Evolutionary conservation across 2,113 vertebrate species (phyloP).

Genomic region (Oxygymnocypris stewartii): DNA sequence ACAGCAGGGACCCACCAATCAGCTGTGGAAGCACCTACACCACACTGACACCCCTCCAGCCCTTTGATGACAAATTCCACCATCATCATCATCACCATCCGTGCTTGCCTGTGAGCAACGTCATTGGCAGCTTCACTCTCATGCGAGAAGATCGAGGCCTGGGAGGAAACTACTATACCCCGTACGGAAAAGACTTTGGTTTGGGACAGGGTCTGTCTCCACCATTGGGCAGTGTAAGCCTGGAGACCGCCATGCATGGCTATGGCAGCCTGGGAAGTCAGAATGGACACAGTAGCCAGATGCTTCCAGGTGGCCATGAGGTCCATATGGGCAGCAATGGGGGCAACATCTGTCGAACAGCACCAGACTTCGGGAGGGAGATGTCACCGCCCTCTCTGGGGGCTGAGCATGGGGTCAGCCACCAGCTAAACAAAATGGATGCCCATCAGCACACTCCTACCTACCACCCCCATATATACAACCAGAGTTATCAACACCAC

Average conservation of each 20-base stretch:
- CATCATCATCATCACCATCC: slow-evolving; percentile 78
- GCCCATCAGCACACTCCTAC: slow-evolving; percentile 69
- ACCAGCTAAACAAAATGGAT: slow-evolving; percentile 78
- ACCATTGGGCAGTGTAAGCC: slow-evolving; percentile 69
- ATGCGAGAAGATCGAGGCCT: slow-evolving; percentile 81
- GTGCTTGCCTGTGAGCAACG: slow-evolving; percentile 81
- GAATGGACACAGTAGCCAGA: slow-evolving; percentile 70
- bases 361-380: slow-evolving; percentile 77
- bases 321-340: slow-evolving; percentile 68
- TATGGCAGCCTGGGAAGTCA: slow-evolving; percentile 72
- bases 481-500: slow-evolving; percentile 78
- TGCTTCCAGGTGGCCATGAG: slow-evolving; percentile 76
- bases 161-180: slow-evolving; percentile 80
- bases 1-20: slow-evolving; percentile 79
- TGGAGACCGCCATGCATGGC: slow-evolving; percentile 74
- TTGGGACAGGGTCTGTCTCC: slow-evolving; percentile 78
- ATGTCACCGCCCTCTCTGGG: slow-evolving; percentile 76
- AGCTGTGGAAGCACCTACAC: slow-evolving; percentile 79
- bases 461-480: slow-evolving; percentile 76
- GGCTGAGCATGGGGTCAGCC: slow-evolving; percentile 66
- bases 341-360: slow-evolving; percentile 76
- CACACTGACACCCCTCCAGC: slow-evolving; percentile 80
- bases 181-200: slow-evolving; percentile 80
- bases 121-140: slow-evolving; percentile 83
- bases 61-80: slow-evolving; percentile 82